These are phyloP conservation scores for Pseudachorutes palmiensis DNA, from an alignment of 1,140 invertebrate species.

Conservation along the genomic window DNA sequence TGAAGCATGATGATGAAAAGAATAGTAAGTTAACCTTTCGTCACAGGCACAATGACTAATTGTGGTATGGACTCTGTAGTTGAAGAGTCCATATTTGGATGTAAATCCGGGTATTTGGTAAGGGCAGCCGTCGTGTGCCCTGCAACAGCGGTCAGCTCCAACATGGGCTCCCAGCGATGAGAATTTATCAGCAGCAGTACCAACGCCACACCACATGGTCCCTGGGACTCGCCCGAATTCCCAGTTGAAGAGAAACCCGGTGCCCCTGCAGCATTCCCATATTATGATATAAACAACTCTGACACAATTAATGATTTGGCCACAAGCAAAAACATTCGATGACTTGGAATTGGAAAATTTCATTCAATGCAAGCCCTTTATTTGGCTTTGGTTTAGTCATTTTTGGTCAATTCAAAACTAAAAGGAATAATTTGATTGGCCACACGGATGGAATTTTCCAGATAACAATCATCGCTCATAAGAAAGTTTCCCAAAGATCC, in stretches of 20 bases:
- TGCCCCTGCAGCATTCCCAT: conserved; percentile 4
- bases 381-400: too few relatives aligned
- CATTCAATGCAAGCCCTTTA: too few relatives aligned
- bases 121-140: conserved; percentile 40
- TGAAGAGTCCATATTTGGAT: conserved; percentile 62
- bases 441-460: too few relatives aligned
- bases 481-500: too few relatives aligned
- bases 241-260: conserved; percentile 14
- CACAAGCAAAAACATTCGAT: too few relatives aligned
- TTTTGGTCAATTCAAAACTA: too few relatives aligned
- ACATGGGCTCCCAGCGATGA: conserved; percentile 45
- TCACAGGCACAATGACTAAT: conserved; percentile 80
- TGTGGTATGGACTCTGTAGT: conserved; percentile 64
- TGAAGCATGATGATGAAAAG: neutral
- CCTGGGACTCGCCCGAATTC: conserved; percentile 42
- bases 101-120: conserved; percentile 60
- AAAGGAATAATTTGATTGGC: too few relatives aligned
- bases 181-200: conserved; percentile 43
- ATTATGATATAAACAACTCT: too few relatives aligned
- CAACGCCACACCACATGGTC: conserved; percentile 50
- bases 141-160: conserved; percentile 45
- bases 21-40: conserved; percentile 55
- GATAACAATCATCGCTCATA: too few relatives aligned
- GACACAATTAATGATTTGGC: too few relatives aligned
- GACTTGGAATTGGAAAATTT: too few relatives aligned